Evolutionary conservation across 2,888 invertebrate species (phyloP).

Genomic region (Podotricha telesiphe): DNA sequence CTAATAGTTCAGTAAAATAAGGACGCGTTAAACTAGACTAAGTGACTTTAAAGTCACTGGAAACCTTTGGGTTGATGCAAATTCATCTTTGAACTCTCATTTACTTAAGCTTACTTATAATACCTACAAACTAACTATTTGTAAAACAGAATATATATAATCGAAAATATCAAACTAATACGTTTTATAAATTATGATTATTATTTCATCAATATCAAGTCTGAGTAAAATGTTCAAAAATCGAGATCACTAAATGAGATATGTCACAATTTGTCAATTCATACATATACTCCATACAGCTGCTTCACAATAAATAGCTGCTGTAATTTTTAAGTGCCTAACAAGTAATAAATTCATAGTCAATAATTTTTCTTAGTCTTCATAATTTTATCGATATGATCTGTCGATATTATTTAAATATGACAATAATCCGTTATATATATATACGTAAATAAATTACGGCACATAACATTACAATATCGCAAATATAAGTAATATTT

Average conservation of each 20-base stretch:
- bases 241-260: slow-evolving; percentile 38
- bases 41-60: slow-evolving; percentile 43
- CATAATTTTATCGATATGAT: too few species aligned
- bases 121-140: slow-evolving; percentile 35
- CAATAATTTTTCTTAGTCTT: too few species aligned
- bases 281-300: not conserved
- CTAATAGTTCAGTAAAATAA: slow-evolving; percentile 22
- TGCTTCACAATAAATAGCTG: not conserved
- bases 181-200: not conserved
- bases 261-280: slow-evolving; percentile 23
- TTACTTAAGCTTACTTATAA: slow-evolving; percentile 48
- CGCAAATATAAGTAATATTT: too few species aligned
- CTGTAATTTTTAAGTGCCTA: too few species aligned
- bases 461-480: too few species aligned
- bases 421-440: too few species aligned
- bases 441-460: too few species aligned
- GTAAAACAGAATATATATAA: slow-evolving; percentile 22
- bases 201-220: slow-evolving; percentile 3
- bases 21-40: slow-evolving; percentile 25
- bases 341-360: too few species aligned
- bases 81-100: slow-evolving; percentile 62
- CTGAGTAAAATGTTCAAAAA: slow-evolving; percentile 31
- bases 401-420: too few species aligned
- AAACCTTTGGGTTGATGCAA: slow-evolving; percentile 47
- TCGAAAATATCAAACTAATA: slow-evolving; percentile 31